Conservation (phyloP, 2,113 vertebrate species). For the Brachypteracias leptosomus region DNA sequence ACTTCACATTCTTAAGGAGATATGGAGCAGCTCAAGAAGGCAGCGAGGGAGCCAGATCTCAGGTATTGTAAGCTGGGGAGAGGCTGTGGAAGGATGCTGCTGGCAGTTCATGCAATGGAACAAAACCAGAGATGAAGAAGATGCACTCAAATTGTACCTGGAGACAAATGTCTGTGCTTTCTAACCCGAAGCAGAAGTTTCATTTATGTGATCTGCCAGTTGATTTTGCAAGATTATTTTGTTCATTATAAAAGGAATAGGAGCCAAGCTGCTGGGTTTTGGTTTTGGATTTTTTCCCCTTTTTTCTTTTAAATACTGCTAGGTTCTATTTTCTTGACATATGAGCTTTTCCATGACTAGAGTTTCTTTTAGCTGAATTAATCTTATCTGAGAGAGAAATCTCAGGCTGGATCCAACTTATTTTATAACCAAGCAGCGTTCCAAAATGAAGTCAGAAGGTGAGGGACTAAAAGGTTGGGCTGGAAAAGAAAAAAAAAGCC, state of each 20-base stretch:
- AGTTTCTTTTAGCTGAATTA: background rate
- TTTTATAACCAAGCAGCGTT: background rate
- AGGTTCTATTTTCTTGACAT: background rate
- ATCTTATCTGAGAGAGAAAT: slow-evolving; percentile 12
- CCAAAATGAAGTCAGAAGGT: slow-evolving; percentile 7
- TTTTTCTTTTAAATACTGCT: background rate
- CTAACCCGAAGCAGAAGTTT: background rate
- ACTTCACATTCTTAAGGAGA: background rate
- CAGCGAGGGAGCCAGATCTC: background rate
- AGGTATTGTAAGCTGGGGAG: background rate
- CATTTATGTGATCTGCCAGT: slow-evolving; percentile 4
- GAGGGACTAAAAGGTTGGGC: background rate
- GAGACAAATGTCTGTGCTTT: background rate
- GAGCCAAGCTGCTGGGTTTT: background rate
- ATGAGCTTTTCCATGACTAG: background rate
- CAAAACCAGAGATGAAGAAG: background rate
- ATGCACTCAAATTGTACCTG: background rate
- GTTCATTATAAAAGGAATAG: background rate
- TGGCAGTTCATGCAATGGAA: background rate
- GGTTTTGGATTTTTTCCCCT: background rate
- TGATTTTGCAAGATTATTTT: slow-evolving; percentile 25
- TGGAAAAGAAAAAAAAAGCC: background rate
- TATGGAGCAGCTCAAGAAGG: background rate
- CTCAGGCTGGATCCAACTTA: slow-evolving; percentile 1
- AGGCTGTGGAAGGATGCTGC: background rate